Evolutionary conservation across 92 coral and sea anemone species (phyloP).

Genomic region (Isaurus tuberculatus): DNA sequence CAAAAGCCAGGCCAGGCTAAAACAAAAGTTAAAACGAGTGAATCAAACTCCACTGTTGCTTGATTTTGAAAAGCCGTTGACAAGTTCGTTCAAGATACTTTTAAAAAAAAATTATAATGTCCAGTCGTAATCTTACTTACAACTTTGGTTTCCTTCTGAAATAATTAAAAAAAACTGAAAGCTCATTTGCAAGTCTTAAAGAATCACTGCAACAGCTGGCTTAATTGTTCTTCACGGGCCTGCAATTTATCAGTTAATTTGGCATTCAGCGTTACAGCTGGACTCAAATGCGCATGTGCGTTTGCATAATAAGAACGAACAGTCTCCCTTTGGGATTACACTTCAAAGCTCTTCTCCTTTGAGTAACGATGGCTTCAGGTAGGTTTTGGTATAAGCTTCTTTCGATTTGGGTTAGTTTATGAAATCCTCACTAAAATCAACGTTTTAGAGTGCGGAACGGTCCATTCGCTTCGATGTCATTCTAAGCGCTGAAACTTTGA

Average conservation of each 20-base stretch:
- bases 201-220: too few relatives aligned
- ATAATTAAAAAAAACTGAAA: too few relatives aligned
- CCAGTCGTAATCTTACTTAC: too few relatives aligned
- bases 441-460: background rate
- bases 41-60: too few relatives aligned
- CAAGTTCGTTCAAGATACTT: too few relatives aligned
- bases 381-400: background rate
- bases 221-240: background rate
- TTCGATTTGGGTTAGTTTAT: background rate
- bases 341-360: background rate
- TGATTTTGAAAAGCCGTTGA: too few relatives aligned
- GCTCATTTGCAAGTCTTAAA: too few relatives aligned
- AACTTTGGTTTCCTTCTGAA: too few relatives aligned
- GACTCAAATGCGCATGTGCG: background rate
- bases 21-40: too few relatives aligned
- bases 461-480: background rate
- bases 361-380: background rate
- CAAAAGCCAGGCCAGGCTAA: too few relatives aligned
- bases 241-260: background rate
- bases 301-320: background rate
- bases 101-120: too few relatives aligned
- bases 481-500: too few relatives aligned
- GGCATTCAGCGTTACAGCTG: background rate
- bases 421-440: background rate
- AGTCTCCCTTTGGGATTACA: background rate